Evolutionary conservation across 2,888 invertebrate genomes (phyloP).

Genomic region (Caenorhabditis zanzibari): DNA sequence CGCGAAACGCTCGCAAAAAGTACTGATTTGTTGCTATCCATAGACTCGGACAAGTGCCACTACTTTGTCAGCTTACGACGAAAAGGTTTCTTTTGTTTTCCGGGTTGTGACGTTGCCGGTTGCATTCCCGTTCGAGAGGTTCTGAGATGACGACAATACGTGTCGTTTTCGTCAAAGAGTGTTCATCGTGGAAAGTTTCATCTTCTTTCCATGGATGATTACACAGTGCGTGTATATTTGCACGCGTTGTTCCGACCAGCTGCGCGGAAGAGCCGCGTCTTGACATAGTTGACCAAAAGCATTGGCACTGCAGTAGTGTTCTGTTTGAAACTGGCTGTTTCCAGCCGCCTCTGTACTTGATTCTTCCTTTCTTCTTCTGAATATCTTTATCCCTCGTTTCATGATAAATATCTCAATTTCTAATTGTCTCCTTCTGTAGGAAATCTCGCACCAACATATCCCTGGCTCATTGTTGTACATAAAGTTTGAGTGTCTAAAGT

Average conservation of each 20-base stretch:
- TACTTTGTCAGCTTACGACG: conserved; percentile 13
- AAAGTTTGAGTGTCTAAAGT: conserved; percentile 27
- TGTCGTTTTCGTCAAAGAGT: conserved; percentile 28
- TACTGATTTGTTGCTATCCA: conserved; percentile 15
- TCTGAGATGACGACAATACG: conserved; percentile 57
- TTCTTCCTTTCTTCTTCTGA: conserved; percentile 10
- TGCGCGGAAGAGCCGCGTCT: conserved; percentile 49
- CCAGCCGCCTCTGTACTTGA: conserved; percentile 21
- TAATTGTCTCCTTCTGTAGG: conserved; percentile 28
- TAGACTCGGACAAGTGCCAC: conserved; percentile 46
- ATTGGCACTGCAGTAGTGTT: conserved; percentile 49
- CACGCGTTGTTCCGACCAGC: conserved; percentile 49
- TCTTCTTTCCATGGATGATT: conserved; percentile 56
- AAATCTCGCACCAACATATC: conserved; percentile 8
- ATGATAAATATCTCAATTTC: conserved; percentile 2
- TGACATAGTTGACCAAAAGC: conserved; percentile 44
- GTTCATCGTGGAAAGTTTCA: conserved; percentile 41
- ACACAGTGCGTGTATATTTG: conserved; percentile 59
- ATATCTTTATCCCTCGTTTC: conserved; percentile 21
- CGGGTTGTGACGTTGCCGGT: conserved; percentile 49
- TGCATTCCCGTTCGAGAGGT: conserved; percentile 47
- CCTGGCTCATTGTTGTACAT: conserved; percentile 6
- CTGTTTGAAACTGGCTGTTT: too few species aligned
- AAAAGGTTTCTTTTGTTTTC: conserved; percentile 47
- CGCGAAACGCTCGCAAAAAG: conserved; percentile 39